Evolutionary conservation across 1,140 invertebrate genomes (phyloP).

Genomic region (Drosophila arawakana): DNA sequence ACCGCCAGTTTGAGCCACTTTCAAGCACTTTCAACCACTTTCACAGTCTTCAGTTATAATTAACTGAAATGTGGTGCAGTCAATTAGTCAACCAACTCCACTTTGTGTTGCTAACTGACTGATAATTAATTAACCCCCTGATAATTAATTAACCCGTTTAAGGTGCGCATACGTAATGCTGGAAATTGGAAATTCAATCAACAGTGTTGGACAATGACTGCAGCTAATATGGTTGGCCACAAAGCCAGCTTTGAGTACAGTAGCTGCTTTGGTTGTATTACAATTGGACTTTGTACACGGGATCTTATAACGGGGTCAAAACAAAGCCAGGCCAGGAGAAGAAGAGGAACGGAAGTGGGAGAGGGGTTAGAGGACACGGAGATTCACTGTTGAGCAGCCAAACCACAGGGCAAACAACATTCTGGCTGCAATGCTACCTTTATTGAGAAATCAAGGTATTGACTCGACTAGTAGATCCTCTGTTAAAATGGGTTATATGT

Average conservation of each 20-base stretch:
- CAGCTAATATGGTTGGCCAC: constrained; percentile 25
- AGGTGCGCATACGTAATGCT: constrained; percentile 29
- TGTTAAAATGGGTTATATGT: neutral
- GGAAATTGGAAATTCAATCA: constrained; percentile 24
- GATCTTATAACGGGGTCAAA: neutral
- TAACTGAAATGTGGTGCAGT: constrained; percentile 37
- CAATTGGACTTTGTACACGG: neutral
- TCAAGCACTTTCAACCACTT: neutral
- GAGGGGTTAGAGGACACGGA: neutral
- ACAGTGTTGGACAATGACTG: constrained; percentile 11
- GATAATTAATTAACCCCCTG: constrained; percentile 32
- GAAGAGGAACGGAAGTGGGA: neutral
- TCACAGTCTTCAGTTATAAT: constrained; percentile 30
- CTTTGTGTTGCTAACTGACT: neutral
- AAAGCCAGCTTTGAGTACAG: constrained; percentile 25
- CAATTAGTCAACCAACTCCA: constrained; percentile 18
- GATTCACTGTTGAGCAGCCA: neutral
- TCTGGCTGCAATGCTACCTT: constrained; percentile 1
- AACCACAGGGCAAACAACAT: constrained; percentile 9
- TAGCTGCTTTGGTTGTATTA: constrained; percentile 29
- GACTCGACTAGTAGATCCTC: neutral
- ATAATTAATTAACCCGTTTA: constrained; percentile 27
- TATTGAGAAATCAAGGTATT: neutral
- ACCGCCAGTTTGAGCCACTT: neutral
- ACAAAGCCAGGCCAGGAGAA: too few species aligned